These are phyloP conservation scores for Vidua macroura DNA, from an alignment of 2,113 vertebrate genomes.

Conservation along the genomic window DNA sequence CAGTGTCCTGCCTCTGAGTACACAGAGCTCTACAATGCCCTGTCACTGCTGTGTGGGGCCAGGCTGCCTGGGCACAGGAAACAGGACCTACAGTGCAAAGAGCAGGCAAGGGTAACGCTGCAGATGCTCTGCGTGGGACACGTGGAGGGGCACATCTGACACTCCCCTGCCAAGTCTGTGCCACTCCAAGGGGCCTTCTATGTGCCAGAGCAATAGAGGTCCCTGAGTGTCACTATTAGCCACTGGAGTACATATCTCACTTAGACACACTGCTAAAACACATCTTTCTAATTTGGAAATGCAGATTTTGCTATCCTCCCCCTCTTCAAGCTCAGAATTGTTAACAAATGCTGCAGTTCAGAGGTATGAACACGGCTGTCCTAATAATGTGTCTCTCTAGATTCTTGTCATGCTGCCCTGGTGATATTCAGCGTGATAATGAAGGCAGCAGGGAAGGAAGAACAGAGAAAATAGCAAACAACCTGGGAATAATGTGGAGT, in stretches of 20 bases:
- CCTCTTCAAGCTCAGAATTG: slow-evolving; percentile 17
- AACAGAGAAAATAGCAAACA: slow-evolving; percentile 62
- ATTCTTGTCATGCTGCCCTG: slow-evolving; percentile 64
- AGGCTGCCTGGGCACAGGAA: background rate
- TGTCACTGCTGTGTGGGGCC: background rate
- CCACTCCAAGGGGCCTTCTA: background rate
- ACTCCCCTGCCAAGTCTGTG: background rate
- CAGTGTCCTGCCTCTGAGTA: background rate
- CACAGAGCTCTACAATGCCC: background rate
- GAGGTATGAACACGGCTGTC: slow-evolving; percentile 51
- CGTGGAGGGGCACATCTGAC: background rate
- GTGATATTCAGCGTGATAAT: slow-evolving; percentile 45
- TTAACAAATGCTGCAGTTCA: slow-evolving; percentile 15
- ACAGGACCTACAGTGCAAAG: background rate
- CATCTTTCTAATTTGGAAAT: background rate
- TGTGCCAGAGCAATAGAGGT: background rate
- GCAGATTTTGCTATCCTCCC: slow-evolving; percentile 1
- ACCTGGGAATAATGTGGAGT: slow-evolving; percentile 57
- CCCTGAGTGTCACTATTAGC: background rate
- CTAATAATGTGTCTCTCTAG: slow-evolving; percentile 61
- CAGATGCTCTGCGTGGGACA: too few relatives aligned
- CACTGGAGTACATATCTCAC: background rate
- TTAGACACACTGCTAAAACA: background rate
- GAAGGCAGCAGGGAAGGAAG: slow-evolving; percentile 52
- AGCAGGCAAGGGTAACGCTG: background rate